These are phyloP conservation scores for Lithophane semibrunnea DNA, from an alignment of 2,888 invertebrate genomes.

Conservation along the genomic window DNA sequence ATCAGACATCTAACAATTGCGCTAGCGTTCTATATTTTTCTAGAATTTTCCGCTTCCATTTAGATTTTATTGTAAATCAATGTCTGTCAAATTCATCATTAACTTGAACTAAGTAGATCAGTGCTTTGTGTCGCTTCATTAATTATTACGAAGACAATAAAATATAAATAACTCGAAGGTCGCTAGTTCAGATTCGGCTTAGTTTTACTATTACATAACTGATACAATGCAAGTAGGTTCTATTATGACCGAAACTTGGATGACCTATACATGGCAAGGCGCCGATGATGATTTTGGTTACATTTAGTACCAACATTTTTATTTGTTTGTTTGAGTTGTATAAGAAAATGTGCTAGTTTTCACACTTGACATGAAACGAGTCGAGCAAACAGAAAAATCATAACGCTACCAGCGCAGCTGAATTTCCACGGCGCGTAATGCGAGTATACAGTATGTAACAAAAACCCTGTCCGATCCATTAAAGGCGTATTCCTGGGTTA, in stretches of 20 bases:
- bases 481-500: too few relatives aligned
- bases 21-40: background rate
- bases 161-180: constrained; percentile 26
- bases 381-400: background rate
- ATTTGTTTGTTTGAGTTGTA: background rate
- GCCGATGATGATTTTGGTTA: background rate
- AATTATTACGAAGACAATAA: constrained; percentile 35
- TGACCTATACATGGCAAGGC: background rate
- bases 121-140: constrained; percentile 4
- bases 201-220: background rate
- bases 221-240: constrained; percentile 7
- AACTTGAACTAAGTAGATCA: constrained; percentile 11
- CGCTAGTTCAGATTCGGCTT: constrained; percentile 26
- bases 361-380: background rate
- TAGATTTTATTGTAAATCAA: constrained; percentile 24
- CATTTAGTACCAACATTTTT: background rate
- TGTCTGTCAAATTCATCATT: constrained; percentile 5
- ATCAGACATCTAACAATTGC: too few relatives aligned
- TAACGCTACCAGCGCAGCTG: background rate
- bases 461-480: too few relatives aligned
- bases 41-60: background rate
- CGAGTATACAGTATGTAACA: too few relatives aligned
- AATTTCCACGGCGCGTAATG: background rate
- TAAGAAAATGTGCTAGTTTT: background rate
- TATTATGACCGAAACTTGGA: constrained; percentile 15